A percentile compares a stretch with the other conserved stretches of the same genome.
These are phyloP conservation scores for Xiphorhynchus elegans DNA, from an alignment of 2,113 vertebrate genomes.

Conservation along the genomic window DNA sequence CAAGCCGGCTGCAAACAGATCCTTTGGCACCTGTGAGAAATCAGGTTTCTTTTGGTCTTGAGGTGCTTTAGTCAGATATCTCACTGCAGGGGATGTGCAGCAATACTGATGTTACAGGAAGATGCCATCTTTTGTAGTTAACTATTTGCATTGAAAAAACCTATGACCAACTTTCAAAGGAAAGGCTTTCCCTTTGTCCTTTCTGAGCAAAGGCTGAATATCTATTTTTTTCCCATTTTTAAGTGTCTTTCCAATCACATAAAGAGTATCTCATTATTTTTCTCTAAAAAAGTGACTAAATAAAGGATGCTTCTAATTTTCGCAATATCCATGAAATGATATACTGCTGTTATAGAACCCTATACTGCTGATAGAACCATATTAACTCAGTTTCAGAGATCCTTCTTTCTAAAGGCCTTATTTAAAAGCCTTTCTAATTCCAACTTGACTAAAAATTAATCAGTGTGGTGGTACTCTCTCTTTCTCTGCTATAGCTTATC, in stretches of 20 bases:
- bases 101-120: not conserved
- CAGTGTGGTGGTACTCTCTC: not conserved
- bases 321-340: not conserved
- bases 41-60: not conserved
- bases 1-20: not conserved
- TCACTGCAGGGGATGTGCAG: not conserved
- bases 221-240: not conserved
- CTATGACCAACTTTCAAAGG: not conserved
- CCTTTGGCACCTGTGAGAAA: not conserved
- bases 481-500: not conserved
- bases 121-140: not conserved
- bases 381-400: not conserved
- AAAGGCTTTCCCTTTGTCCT: not conserved
- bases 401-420: not conserved
- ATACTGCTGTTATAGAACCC: not conserved
- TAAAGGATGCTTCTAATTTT: not conserved
- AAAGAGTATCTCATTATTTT: not conserved
- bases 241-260: not conserved
- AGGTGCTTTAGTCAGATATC: not conserved
- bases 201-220: not conserved
- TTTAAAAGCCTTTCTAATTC: not conserved
- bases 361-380: not conserved
- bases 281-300: not conserved
- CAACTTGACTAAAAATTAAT: constrained; percentile 13
- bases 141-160: not conserved